Conservation (phyloP, 2,797 vertebrate genomes). For the Podargus strigoides region DNA sequence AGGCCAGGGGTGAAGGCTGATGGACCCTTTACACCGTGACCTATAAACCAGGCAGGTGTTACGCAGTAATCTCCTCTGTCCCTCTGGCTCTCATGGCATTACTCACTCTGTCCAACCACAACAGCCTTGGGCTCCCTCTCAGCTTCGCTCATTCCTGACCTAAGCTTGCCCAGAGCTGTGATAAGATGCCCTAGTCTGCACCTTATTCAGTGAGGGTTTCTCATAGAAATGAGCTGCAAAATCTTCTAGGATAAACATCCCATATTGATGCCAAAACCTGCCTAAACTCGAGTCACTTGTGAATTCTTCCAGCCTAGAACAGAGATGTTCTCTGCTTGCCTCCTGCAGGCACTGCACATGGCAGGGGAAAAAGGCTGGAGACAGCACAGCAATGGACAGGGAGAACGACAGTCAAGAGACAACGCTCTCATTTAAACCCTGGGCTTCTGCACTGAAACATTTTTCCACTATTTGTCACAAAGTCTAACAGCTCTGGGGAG, state of each 20-base stretch:
- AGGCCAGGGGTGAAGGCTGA: not conserved
- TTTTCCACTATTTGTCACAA: constrained; percentile 41
- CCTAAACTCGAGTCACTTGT: not conserved
- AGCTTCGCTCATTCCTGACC: not conserved
- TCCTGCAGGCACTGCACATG: not conserved
- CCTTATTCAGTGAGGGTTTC: not conserved
- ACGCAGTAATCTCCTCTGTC: not conserved
- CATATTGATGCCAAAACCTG: not conserved
- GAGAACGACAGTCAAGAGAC: not conserved
- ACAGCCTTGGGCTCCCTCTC: not conserved
- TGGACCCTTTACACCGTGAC: not conserved
- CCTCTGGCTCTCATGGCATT: not conserved
- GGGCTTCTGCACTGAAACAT: not conserved
- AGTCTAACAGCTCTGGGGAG: not conserved
- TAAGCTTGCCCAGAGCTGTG: not conserved
- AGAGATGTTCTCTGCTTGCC: not conserved
- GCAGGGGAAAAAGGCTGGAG: not conserved
- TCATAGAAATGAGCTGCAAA: not conserved
- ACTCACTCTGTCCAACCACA: not conserved
- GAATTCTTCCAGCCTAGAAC: not conserved
- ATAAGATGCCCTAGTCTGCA: not conserved
- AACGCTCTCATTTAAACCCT: not conserved
- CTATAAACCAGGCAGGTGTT: not conserved
- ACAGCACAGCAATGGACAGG: not conserved
- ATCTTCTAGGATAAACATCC: not conserved